Base-by-base conservation (phyloP, 35 echinoderm and acorn worm species). In the Ophioderma brevispina region DNA sequence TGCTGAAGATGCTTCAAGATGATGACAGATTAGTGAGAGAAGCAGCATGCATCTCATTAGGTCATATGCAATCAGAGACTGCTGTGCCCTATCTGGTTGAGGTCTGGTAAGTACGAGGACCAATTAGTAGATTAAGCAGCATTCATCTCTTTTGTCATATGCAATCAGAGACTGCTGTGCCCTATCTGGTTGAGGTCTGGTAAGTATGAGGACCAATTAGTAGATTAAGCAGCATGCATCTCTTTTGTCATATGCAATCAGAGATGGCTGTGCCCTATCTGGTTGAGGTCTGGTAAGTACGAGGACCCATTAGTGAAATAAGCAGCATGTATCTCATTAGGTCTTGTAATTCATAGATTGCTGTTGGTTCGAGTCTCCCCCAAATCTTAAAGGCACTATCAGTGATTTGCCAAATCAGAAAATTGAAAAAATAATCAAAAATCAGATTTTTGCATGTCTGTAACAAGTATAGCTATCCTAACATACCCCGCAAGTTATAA, bases 11-110 rank as follows among this genome's bases (percentile, higher is more conserved):
- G 36, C 90, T 98, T 30, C 76, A 84, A 21, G 96, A 98, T 87
- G 92, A 94, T 34, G 96, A 98, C 81, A 75, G 96, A 31, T 78
- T 98, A 79, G 96, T 98, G 35, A 84, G 96, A 55, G 96, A 94
- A 55, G 92, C 92, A 1, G 86, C 93, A 0, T 95, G 96, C 70
- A 59, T 98, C n/a, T 98, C 96, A 31, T 87, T 98, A 31, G 96
- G 96, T 39, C 92, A 94, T 82, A 84, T 94, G 55, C 80, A 94
- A 56, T 86, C 90, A 40, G 80, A 91, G 75, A 76, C 87, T 23
- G 86, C 96, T n/a, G 92, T 98, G 15, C 92, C 89, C 5, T 35
- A 94, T 39, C 35, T 98, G 46, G 96, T 95, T 0, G 37, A 89
- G 32, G 37, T 81, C 3, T 98, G 96, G 96, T 98, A 50, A 82